phyloP scores from a whole-genome alignment of 2,888 invertebrate species.

The Allacma fusca region DNA sequence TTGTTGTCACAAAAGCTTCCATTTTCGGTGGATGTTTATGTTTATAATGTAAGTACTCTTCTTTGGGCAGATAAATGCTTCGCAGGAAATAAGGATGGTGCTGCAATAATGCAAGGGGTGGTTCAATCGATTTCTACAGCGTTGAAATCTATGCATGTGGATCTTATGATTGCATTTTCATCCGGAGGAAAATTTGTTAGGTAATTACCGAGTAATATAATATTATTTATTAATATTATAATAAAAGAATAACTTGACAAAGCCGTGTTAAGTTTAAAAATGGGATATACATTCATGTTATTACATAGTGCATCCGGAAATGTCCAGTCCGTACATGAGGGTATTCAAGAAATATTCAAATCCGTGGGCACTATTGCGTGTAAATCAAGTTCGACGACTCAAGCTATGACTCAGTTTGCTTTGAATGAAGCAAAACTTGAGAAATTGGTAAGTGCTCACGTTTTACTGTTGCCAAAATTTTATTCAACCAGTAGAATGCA shows the following conservation, averaged over 20 bases:
- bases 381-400: background rate
- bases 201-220: no score
- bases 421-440: background rate
- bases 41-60: background rate
- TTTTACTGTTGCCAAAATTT: no score
- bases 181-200: slow-evolving; percentile 30
- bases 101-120: background rate
- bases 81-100: background rate
- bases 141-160: slow-evolving; percentile 20
- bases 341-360: slow-evolving; percentile 33
- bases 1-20: no score
- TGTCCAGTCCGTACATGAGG: background rate
- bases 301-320: slow-evolving; percentile 18
- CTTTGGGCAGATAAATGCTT: background rate
- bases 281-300: no score
- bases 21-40: no score
- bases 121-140: background rate
- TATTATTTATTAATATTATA: no score
- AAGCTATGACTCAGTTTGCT: slow-evolving; percentile 4
- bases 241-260: no score
- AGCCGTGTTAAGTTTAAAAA: no score
- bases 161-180: slow-evolving; percentile 16
- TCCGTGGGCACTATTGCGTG: background rate
- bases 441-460: background rate
- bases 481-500: no score